Evolutionary conservation across 2,888 invertebrate genomes (phyloP), one percentile per base, ranked within the genome.

Genomic region (Phorcus lineatus): DNA sequence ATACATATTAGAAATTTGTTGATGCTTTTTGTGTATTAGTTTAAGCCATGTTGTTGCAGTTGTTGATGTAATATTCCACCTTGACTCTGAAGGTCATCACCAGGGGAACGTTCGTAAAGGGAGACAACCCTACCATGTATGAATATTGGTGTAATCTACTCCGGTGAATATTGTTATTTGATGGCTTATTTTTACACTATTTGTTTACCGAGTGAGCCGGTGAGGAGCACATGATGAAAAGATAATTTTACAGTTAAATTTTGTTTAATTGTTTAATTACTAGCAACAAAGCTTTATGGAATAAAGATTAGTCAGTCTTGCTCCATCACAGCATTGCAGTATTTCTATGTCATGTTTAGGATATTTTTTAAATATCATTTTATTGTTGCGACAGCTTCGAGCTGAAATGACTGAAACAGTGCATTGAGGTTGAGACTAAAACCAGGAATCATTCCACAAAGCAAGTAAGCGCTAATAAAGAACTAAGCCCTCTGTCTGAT

Each of bases 131-230:
- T 28, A 9, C 17, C 28, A 28, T 24, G 28, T 62, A 1, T 19
- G 7, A 47, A 9, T 47, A 47, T 47, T 47, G 47, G 47, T 47
- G 47, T 47, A 47, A 47, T 47, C 13, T 47, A 47, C 47, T 62
- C 62, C 62, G 62, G 62, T 62, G 62, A 62, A 62, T 62, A 62
- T 62, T 62, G 62, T 62, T 62, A 22, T 28, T 62, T 24, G 62
- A 62, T 62, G 62, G 24, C 11, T 62, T 62, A 28, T 24, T 62
- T 54, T 62, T 28, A 24, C 24, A 62, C 28, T 24, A 28, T 62
- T 62, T 62, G 17, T 62, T 62, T 62, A 24, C 62, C 9, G 28
- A 62, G 28, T 28, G 24, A 28, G 28, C 28, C 24, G 62, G 28
- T 24, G 24, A 24, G 24, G 62, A 62, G 28, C 62, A 62, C 24